Evolutionary conservation across 2,888 invertebrate species (phyloP).

Genomic region (Notodonta ziczac): DNA sequence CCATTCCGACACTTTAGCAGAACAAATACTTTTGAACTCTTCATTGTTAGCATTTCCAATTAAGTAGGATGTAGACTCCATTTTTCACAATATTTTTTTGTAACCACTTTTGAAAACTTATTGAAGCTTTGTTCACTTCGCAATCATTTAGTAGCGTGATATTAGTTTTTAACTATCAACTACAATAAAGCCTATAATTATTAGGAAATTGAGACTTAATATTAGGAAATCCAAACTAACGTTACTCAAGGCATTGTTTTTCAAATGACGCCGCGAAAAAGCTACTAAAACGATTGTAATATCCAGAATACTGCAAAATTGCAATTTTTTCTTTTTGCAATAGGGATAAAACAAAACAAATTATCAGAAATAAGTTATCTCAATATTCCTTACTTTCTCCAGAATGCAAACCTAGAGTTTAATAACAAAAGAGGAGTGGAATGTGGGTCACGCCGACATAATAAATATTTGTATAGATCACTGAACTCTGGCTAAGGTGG

Average conservation of each 20-base stretch:
- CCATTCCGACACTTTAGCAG: neutral
- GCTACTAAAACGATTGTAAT: too few relatives aligned
- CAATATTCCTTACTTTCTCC: too few relatives aligned
- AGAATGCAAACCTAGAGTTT: too few relatives aligned
- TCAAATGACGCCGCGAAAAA: too few relatives aligned
- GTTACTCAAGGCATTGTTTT: too few relatives aligned
- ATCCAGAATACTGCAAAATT: too few relatives aligned
- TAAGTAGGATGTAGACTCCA: neutral
- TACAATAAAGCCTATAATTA: neutral
- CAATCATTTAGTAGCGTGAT: neutral
- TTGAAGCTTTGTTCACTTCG: neutral
- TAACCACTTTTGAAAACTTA: neutral
- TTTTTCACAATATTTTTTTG: neutral
- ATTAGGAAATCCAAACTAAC: neutral
- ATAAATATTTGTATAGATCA: conserved; percentile 15
- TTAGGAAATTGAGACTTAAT: neutral
- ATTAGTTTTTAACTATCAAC: neutral
- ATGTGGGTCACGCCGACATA: conserved; percentile 16
- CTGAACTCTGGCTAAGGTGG: too few relatives aligned
- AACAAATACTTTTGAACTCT: too few relatives aligned
- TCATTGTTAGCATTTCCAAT: neutral
- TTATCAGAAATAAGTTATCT: too few relatives aligned
- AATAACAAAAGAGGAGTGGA: conserved; percentile 9
- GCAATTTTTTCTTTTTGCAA: too few relatives aligned
- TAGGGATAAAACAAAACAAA: too few relatives aligned